phyloP scores from a whole-genome alignment of 2,797 vertebrate genomes.

The Aotus griseimembra region DNA sequence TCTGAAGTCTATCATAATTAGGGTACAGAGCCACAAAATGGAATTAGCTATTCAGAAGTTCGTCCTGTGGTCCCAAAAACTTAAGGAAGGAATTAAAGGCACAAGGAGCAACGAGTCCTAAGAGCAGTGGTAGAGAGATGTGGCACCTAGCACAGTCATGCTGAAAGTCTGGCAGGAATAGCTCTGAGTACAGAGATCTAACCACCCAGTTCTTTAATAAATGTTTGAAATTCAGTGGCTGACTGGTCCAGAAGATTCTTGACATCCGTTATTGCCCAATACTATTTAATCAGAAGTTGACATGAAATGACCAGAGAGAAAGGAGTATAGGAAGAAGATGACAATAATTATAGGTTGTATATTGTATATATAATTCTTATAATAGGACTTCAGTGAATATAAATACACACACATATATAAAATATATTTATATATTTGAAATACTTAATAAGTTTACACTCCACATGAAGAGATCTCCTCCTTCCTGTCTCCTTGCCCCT shows the following conservation, averaged over 20 bases:
- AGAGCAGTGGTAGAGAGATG: not conserved
- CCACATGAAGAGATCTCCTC: not conserved
- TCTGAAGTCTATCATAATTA: not conserved
- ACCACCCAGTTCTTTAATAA: not conserved
- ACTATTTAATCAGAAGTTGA: not conserved
- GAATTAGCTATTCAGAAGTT: not conserved
- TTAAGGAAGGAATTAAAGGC: not conserved
- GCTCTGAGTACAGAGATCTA: not conserved
- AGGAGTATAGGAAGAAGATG: not conserved
- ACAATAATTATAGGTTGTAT: not conserved
- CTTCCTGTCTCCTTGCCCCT: not conserved
- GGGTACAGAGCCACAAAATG: not conserved
- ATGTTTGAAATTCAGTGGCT: not conserved
- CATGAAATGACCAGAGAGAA: not conserved
- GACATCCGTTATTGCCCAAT: not conserved
- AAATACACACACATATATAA: not conserved
- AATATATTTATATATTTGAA: not conserved
- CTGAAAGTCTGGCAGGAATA: not conserved
- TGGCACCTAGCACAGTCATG: not conserved
- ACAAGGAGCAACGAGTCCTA: not conserved
- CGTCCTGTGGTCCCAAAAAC: not conserved
- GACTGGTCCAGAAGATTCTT: not conserved
- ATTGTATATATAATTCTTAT: not conserved
- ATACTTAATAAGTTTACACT: not conserved
- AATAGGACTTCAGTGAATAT: not conserved